Conservation (phyloP, 1,140 invertebrate genomes). For the Chironomus striatipennis region DNA sequence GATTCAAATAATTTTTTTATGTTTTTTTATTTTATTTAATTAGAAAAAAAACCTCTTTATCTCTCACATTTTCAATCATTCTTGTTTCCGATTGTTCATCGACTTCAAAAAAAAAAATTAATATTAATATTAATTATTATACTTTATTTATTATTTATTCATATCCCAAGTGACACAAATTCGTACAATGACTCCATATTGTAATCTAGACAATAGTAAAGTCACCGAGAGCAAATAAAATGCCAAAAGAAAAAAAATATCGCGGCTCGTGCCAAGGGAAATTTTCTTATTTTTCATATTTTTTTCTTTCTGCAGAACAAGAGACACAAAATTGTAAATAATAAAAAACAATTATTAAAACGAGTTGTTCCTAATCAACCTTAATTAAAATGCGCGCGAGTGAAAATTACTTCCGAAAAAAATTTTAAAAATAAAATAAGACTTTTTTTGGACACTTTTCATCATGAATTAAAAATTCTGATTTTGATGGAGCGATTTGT, state of each 20-base stretch:
- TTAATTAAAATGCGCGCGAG: neutral
- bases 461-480: too few relatives aligned
- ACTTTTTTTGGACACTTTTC: too few relatives aligned
- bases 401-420: neutral
- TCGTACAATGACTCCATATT: too few relatives aligned
- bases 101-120: neutral
- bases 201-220: too few relatives aligned
- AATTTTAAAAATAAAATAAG: neutral
- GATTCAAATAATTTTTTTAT: neutral
- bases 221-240: too few relatives aligned
- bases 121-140: constrained; percentile 2
- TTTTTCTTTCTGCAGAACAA: neutral
- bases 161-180: too few relatives aligned
- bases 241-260: too few relatives aligned
- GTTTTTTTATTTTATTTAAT: constrained; percentile 3
- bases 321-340: constrained; percentile 3
- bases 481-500: too few relatives aligned
- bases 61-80: constrained; percentile 7
- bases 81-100: constrained; percentile 12
- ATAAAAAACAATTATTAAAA: constrained; percentile 4
- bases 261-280: neutral
- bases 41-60: neutral
- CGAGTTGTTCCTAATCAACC: constrained; percentile 10
- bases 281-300: neutral
- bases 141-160: neutral